Base-by-base conservation (phyloP, 2,113 vertebrate species). In the Myotis davidii region DNA sequence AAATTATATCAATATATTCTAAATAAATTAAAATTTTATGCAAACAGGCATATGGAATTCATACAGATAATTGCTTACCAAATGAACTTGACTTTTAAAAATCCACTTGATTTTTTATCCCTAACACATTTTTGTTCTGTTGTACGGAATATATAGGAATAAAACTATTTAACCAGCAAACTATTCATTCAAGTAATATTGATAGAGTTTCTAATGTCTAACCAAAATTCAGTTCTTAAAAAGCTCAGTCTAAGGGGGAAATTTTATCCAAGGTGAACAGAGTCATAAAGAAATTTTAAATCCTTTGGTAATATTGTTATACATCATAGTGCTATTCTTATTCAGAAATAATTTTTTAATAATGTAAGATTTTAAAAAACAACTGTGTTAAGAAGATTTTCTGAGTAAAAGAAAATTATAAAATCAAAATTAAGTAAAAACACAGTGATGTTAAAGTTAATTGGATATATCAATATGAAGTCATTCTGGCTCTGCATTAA, bases 391-490 rank as follows among this genome's bases (percentile, higher is more conserved):
- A 88, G 64, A 79, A 70, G 54, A 67, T 17, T 90, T 94, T 90
- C 42, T 91, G 25, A 95, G 17, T 94, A 92, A 92, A 74, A 88
- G 17, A 90, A 70, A 90, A 77, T 85, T 90, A 81, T 88, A 93
- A 95, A 91, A 45, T 83, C 14, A 94, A 85, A 48, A 42, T n/a
- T 65, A 91, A 81, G 21, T 83, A 83, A 76, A 94, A 84, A 50
- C 1, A 54, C 2, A 54, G 6, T 82, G 48, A 91, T 91, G 7
- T 72, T 84, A 69, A 94, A 79, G 50, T 73, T 70, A 95, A 77
- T 94, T 90, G 77, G 23, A 39, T 74, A 91, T 88, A 39, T 32
- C 37, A 56, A 20, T 56, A 72, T 94, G 42, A 90, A 95, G 70
- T 89, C 52, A 85, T 86, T 54, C 78, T 61, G 78, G 37, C 54